Base-by-base conservation (phyloP, 1,140 invertebrate genomes). In the Nasonia giraulti region DNA sequence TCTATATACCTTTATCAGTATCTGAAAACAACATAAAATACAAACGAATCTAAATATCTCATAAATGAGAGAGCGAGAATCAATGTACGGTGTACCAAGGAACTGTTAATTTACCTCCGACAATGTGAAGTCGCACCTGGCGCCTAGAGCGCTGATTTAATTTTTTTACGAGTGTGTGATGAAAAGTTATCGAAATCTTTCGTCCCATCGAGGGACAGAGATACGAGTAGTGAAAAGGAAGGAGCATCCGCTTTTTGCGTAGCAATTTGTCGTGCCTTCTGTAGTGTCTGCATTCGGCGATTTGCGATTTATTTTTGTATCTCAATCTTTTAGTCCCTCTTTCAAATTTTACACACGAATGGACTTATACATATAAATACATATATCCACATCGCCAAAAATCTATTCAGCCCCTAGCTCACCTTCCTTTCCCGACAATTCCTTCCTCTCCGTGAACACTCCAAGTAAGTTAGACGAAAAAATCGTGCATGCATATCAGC, bases 221-320 rank as follows among this genome's bases (percentile, higher is more conserved):
- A 78, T n/a, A 73, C 23, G 55, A 62, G 10, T 62, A 68, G 55
- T 69, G 74, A 77, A 37, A 20, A 83, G 74, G 78, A 87, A 85
- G 69, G 77, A 87, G 74, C 71, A 87, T 86, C 75, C 80, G 66
- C 85, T 88, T 88, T 86, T 90, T 92, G 87, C 88, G 86, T 89
- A 91, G 90, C 90, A 92, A 91, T 91, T 90, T 91, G 89, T 92
- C 90, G 91, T 92, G 91, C 91, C 91, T 92, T 92, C 88, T 91
- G 86, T 91, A 90, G 88, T 91, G 89, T 89, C 88, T 90, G 91
- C 90, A 74, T 91, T 91, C 86, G 89, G 84, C 89, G 88, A 92
- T 90, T 90, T 89, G 89, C 85, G 82, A 89, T 88, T 92, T 90
- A 92, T 92, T 92, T 92, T 92, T 92, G 77, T 90, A 92, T 91